Base-by-base conservation (phyloP, 2,888 invertebrate species). In the Cantharis rufa region DNA sequence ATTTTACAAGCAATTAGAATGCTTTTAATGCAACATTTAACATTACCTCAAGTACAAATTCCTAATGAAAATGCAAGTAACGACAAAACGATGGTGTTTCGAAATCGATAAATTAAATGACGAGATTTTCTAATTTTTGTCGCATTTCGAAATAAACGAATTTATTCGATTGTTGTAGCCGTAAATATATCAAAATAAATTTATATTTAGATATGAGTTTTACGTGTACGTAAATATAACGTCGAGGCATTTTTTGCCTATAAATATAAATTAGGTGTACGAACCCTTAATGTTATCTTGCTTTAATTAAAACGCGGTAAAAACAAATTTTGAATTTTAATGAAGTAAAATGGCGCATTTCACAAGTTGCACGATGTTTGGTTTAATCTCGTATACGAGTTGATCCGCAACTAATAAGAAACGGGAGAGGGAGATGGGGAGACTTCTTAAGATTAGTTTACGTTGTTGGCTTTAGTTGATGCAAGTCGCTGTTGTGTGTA, bases 391-490 rank as follows among this genome's bases (percentile, higher is more conserved):
- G 24, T 66, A 66, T n/a, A 66, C 18, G 70, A 72, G 10, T 76
- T 72, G 61, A 24, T 63, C 24, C 77, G 73, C 77, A 71, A 73
- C 74, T 74, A 63, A 66, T 27, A 16, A 28, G 21, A 27, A 64
- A 69, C 63, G 71, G 76, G 75, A 79, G 82, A 81, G 83, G 82
- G 81, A 81, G 82, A 81, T 80, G 75, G 74, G 24, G 64, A 18
- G 24, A 66, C 82, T 83, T 83, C 82, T 83, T 83, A 82, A 83
- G 83, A 32, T 70, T 62, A 48, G 62, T 70, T 70, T 70, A 28
- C 62, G 61, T 24, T 48, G 48, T 61, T 69, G 15, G 69, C 69
- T 18, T 48, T 16, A 70, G 70, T 61, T 48, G 48, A 48, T 21
- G 48, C 61, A 24, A 11, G 70, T 48, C 18, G 13, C 1, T n/a